Evolutionary conservation across 2,113 vertebrate genomes (phyloP), one percentile per base, ranked within the genome.

Genomic region (Castor canadensis): DNA sequence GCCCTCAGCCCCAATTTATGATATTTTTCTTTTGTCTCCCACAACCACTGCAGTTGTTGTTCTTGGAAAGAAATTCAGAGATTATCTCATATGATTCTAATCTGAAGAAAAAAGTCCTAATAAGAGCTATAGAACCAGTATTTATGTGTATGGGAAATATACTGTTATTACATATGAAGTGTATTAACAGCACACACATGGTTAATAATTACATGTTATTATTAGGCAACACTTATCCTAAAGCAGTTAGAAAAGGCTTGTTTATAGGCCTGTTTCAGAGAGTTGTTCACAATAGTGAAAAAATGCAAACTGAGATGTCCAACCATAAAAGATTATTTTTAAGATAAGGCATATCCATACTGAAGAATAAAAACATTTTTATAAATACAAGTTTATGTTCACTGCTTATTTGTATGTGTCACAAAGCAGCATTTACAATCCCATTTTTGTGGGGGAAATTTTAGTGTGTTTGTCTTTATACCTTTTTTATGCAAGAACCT

Each of bases 261-360:
- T 13, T 60, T 82, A 16, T 76, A 82, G 79, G 38, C 3, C 89
- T 32, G 8, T n/a, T 89, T 52, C 47, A 91, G 3, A 69, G 40
- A 22, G 7, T 71, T 82, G 2, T 66, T 89, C 80, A 89, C n/a
- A 66, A 64, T 17, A 73, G n/a, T 67, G 71, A 62, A 84, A 85
- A 85, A 88, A 83, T 90, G 26, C 30, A 84, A 89, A 91, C 69
- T 35, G 67, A 80, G 19, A 62, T 84, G 56, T 79, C 62, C 76
- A 69, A 84, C 52, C 19, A 54, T 8, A 76, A 9, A 5, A 88
- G 40, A 45, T 15, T 77, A 60, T 71, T 60, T 45, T 69, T 26
- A 40, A 66, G 10, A 72, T 58, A 62, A 1, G 3, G 1, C 35
- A 71, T 66, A 47, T n/a, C 47, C n/a, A 85, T 45, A 49, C 30